phyloP scores from a whole-genome alignment of 2,113 vertebrate species.

The Ancistrus triradiatus region DNA sequence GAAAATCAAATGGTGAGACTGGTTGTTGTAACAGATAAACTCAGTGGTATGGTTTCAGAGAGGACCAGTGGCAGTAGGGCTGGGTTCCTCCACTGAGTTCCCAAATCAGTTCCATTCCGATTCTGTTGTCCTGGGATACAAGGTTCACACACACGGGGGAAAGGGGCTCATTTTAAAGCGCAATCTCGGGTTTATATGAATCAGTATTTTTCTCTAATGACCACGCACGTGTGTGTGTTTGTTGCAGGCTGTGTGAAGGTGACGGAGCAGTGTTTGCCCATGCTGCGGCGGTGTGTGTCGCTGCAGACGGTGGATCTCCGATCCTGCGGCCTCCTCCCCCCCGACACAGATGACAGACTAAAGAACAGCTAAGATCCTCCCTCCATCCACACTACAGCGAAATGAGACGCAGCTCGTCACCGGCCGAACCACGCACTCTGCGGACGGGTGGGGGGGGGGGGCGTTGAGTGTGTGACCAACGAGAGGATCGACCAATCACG shows the following conservation, averaged over 20 bases:
- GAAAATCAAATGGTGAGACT: no score
- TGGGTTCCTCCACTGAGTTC: no score
- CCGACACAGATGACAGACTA: slow-evolving; percentile 80
- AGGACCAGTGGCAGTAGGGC: no score
- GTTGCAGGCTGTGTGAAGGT: slow-evolving; percentile 77
- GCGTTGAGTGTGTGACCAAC: neutral
- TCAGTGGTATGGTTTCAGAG: no score
- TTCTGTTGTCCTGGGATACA: no score
- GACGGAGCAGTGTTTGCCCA: slow-evolving; percentile 79
- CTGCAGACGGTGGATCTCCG: slow-evolving; percentile 81
- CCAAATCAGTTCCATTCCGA: no score
- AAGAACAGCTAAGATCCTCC: slow-evolving; percentile 80
- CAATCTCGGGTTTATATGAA: no score
- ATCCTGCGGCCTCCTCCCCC: slow-evolving; percentile 76
- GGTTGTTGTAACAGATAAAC: no score
- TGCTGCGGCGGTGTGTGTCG: slow-evolving; percentile 76
- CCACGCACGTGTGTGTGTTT: slow-evolving; percentile 21
- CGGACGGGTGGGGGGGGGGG: neutral
- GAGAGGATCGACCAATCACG: slow-evolving; percentile 12
- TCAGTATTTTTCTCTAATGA: neutral
- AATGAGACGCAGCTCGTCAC: neutral
- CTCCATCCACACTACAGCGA: slow-evolving; percentile 27
- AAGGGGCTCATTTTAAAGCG: no score
- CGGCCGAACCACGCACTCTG: neutral
- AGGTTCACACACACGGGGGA: no score